Percentiles rank a stretch among this genome's conserved stretches.
phyloP scores from a whole-genome alignment of 2,113 vertebrate species.

The Scortum barcoo region DNA sequence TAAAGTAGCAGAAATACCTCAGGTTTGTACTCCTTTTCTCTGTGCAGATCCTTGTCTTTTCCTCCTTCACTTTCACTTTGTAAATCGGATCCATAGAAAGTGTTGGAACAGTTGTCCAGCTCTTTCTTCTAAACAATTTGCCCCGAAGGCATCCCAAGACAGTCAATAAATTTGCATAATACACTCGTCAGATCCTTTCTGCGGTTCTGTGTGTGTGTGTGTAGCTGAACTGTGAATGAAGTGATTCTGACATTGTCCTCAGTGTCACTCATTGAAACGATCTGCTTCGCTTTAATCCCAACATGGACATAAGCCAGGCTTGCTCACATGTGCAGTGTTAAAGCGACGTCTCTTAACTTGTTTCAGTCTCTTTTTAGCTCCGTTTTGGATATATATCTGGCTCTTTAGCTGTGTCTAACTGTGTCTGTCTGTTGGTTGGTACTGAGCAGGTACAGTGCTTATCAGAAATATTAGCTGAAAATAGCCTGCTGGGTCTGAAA shows the following conservation, averaged over 20 bases:
- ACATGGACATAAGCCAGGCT: neutral
- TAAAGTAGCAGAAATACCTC: neutral
- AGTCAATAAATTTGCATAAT: conserved; percentile 9
- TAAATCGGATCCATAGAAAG: neutral
- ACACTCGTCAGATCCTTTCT: neutral
- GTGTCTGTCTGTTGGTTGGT: neutral
- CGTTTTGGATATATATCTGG: neutral
- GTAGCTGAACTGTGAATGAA: neutral
- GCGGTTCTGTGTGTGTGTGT: conserved; percentile 1
- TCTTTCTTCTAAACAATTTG: conserved; percentile 8
- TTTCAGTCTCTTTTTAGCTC: neutral
- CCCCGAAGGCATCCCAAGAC: neutral
- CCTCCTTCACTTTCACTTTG: conserved; percentile 2
- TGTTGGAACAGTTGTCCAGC: neutral
- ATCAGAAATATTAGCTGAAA: neutral
- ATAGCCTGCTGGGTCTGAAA: neutral
- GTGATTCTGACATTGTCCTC: neutral
- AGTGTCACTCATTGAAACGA: conserved; percentile 2
- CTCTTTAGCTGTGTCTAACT: neutral
- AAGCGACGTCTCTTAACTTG: no score
- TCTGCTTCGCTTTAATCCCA: neutral
- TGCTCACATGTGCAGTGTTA: neutral
- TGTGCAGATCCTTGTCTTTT: neutral
- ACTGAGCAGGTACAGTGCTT: neutral
- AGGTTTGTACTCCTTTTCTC: neutral